Evolutionary conservation across 2,797 vertebrate genomes (phyloP).

Genomic region (Darevskia nairensis): DNA sequence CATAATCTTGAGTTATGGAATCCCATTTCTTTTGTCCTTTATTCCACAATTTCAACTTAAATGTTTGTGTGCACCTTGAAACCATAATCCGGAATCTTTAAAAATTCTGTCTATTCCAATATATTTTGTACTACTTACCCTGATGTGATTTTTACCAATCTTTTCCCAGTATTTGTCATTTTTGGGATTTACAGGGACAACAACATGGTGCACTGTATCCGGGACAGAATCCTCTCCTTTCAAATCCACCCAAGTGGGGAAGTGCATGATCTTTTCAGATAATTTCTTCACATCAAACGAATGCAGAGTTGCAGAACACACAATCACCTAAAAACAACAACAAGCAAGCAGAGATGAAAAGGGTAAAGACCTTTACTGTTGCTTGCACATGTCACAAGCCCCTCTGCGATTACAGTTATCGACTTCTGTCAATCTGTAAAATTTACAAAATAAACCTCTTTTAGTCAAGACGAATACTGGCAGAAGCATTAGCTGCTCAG

Average conservation of each 20-base stretch:
- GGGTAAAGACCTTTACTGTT: neutral
- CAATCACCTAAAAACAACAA: conserved; percentile 86
- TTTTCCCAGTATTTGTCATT: conserved; percentile 91
- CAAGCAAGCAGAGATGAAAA: neutral
- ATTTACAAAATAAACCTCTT: neutral
- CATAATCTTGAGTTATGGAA: neutral
- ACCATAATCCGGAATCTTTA: neutral
- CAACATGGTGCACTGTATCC: conserved; percentile 96
- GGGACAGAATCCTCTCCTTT: conserved; percentile 99
- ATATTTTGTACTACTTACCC: conserved; percentile 75
- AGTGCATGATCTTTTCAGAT: conserved; percentile 98
- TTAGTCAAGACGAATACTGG: neutral
- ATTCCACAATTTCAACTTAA: neutral
- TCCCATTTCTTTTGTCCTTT: neutral
- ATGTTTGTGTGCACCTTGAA: neutral
- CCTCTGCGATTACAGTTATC: neutral
- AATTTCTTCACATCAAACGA: conserved; percentile 99
- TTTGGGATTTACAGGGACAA: conserved; percentile 95
- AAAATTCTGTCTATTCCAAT: neutral
- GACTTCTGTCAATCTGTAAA: neutral
- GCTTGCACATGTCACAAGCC: neutral
- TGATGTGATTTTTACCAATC: conserved; percentile 89
- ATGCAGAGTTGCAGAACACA: conserved; percentile 96
- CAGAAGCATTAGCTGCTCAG: neutral
- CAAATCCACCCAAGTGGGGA: conserved; percentile 97